Evolutionary conservation across 2,888 invertebrate species (phyloP).

Genomic region (Volucella inflata): DNA sequence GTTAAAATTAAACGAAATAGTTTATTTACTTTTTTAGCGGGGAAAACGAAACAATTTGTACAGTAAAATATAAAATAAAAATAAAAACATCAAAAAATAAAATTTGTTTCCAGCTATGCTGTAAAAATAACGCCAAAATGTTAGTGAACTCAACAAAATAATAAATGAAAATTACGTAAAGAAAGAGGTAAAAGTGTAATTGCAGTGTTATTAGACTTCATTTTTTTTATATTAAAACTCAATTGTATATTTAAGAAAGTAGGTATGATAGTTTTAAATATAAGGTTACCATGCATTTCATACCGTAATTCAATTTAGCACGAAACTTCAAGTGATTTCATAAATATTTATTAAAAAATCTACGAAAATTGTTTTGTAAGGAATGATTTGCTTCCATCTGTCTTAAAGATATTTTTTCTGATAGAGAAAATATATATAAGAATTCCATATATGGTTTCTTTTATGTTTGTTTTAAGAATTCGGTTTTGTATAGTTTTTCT

Average conservation of each 20-base stretch:
- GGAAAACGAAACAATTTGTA: constrained; percentile 58
- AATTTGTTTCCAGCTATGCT: constrained; percentile 75
- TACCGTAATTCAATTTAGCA: constrained; percentile 3
- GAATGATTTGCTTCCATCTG: constrained; percentile 43
- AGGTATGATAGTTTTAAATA: constrained; percentile 42
- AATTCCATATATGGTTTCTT: too few relatives aligned
- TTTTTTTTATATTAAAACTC: constrained; percentile 63
- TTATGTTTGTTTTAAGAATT: too few relatives aligned
- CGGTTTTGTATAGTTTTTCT: too few relatives aligned
- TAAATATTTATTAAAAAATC: background rate
- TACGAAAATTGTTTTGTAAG: background rate
- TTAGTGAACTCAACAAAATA: constrained; percentile 69
- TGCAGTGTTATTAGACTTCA: constrained; percentile 62
- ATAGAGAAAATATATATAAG: too few relatives aligned
- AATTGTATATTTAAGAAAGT: constrained; percentile 42
- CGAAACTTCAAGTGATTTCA: background rate
- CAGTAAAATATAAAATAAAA: constrained; percentile 40
- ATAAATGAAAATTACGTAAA: constrained; percentile 33
- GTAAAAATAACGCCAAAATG: constrained; percentile 79
- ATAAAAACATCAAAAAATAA: constrained; percentile 1
- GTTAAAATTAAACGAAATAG: constrained; percentile 27
- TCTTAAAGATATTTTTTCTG: background rate
- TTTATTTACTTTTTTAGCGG: constrained; percentile 62
- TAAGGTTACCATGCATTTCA: background rate
- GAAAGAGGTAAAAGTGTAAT: constrained; percentile 12